These are phyloP conservation scores for Oxygymnocypris stewartii DNA, from an alignment of 2,113 vertebrate species.

Conservation along the genomic window DNA sequence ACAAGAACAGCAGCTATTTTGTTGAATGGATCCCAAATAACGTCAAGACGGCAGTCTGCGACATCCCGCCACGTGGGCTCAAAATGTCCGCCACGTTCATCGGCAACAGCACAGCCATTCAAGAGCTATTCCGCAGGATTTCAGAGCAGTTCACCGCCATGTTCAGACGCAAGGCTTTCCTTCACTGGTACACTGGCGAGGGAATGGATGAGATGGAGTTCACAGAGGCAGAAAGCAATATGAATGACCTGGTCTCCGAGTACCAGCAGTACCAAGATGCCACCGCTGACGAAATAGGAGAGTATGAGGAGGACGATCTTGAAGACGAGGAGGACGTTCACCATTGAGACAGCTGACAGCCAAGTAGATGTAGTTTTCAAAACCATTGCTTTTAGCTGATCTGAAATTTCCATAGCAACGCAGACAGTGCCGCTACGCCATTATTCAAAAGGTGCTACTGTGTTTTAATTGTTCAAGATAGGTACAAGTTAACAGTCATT, in stretches of 20 bases:
- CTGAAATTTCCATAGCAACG: constrained; percentile 6
- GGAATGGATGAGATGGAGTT: constrained; percentile 96
- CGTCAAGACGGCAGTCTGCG: constrained; percentile 91
- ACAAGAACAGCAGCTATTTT: constrained; percentile 98
- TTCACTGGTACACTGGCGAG: constrained; percentile 93
- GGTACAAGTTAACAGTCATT: neutral
- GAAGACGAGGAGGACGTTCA: constrained; percentile 73
- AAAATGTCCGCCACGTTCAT: constrained; percentile 97
- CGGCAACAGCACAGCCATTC: constrained; percentile 94
- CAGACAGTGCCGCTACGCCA: constrained; percentile 48
- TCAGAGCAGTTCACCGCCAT: constrained; percentile 97
- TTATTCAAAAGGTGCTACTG: constrained; percentile 52
- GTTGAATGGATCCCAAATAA: constrained; percentile 99
- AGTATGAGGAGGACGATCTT: constrained; percentile 77
- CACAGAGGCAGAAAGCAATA: constrained; percentile 93
- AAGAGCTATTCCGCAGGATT: constrained; percentile 94
- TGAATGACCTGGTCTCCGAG: constrained; percentile 90
- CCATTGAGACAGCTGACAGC: constrained; percentile 62
- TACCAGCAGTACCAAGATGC: constrained; percentile 95
- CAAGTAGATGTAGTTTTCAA: constrained; percentile 1
- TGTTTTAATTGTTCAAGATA: constrained; percentile 49
- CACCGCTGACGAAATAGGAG: constrained; percentile 80
- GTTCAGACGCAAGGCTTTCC: constrained; percentile 92
- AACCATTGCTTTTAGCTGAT: constrained; percentile 39
- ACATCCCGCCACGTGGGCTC: constrained; percentile 91